Base-by-base conservation (phyloP, 2,888 invertebrate genomes). In the Amblyjoppa proteus region DNA sequence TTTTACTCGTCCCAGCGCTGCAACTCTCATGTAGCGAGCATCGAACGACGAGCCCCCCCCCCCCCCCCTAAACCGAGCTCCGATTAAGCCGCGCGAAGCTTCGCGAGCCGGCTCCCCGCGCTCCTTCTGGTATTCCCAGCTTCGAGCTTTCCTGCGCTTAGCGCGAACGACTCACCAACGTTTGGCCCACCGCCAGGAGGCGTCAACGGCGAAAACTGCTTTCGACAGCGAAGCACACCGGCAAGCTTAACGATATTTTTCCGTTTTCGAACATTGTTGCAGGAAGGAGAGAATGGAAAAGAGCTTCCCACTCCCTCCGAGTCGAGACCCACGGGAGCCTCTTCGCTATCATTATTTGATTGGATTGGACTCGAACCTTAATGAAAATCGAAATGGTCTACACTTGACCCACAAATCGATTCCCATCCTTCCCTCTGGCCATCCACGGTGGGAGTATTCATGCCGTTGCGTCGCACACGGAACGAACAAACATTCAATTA, bases 161-260 rank as follows among this genome's bases (percentile, higher is more conserved):
- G 86, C 38, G 85, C 88, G 88, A 88, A 88, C 88, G 88, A 78
- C 88, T 86, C 87, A 88, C 51, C 88, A 90, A 90, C 88, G 90
- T 90, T 92, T 93, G 93, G 93, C 91, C 38, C 64, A 28, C 71
- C 34, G 91, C 93, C 93, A 93, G 89, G 64, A 85, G 82, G 77
- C 88, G 89, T 91, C 90, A 89, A 89, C 86, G 88, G 86, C 73
- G 89, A 90, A 91, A 92, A 92, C 92, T 92, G 90, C 90, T 92
- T 91, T 90, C 91, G 89, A 91, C 90, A 90, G 90, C 89, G 34
- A 13, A 1, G 28, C 83, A 87, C 84, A 89, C 88, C 85, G 89
- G 5, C 31, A 58, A 77, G 68, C 77, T 61, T 88, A 90, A 90
- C 90, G 89, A 92, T 91, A 90, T 90, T 91, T 90, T 90, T 90